phyloP scores from a whole-genome alignment of 2,888 invertebrate species.

The Merodon equestris region DNA sequence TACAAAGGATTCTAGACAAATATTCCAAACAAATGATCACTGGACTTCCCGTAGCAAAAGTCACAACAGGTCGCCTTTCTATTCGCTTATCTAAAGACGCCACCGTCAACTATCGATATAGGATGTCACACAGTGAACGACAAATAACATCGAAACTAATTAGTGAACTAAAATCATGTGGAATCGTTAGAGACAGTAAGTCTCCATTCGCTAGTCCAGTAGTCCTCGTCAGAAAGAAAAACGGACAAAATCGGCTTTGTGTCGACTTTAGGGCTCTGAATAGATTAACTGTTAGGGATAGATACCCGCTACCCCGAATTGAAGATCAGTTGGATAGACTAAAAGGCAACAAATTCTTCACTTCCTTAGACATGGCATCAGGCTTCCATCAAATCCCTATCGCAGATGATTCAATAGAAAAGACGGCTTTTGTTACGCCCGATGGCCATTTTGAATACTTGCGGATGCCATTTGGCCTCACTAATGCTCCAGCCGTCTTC shows the following conservation, averaged over 20 bases:
- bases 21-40: slow-evolving; percentile 31
- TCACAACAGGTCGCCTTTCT: slow-evolving; percentile 22
- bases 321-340: slow-evolving; percentile 74
- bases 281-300: slow-evolving; percentile 71
- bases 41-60: slow-evolving; percentile 20
- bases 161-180: slow-evolving; percentile 27
- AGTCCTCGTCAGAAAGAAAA: slow-evolving; percentile 57
- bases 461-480: slow-evolving; percentile 16
- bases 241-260: slow-evolving; percentile 51
- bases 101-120: slow-evolving; percentile 28
- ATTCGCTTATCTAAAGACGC: slow-evolving; percentile 32
- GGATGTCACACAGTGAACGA: slow-evolving; percentile 44
- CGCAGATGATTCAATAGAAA: slow-evolving; percentile 30
- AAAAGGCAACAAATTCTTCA: slow-evolving; percentile 70
- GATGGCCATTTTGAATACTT: slow-evolving; percentile 10
- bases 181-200: slow-evolving; percentile 47
- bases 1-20: slow-evolving; percentile 30
- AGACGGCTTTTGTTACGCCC: slow-evolving; percentile 15
- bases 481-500: slow-evolving; percentile 7
- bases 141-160: slow-evolving; percentile 41
- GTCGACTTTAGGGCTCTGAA: slow-evolving; percentile 71
- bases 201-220: slow-evolving; percentile 55
- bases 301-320: slow-evolving; percentile 75
- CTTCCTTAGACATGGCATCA: slow-evolving; percentile 55
- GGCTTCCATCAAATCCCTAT: slow-evolving; percentile 47